Conservation (phyloP, 2,888 invertebrate species). For the Pollenia amentaria region DNA sequence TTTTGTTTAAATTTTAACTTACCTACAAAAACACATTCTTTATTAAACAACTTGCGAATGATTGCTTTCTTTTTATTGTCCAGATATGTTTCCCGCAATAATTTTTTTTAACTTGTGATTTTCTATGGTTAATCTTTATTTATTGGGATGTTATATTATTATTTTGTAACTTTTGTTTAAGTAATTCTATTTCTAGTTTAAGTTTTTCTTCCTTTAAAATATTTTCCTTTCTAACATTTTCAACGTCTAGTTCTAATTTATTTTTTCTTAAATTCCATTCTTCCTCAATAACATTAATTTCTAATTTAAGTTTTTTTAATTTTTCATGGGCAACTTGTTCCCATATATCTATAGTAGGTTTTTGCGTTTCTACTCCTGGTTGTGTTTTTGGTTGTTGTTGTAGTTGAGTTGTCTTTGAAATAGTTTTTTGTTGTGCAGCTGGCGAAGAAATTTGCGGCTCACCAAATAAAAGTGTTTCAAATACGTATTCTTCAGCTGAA, state of each 20-base stretch:
- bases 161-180: conserved; percentile 50
- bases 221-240: conserved; percentile 49
- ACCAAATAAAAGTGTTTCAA: conserved; percentile 52
- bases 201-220: conserved; percentile 52
- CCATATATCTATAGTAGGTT: conserved; percentile 46
- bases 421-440: not conserved
- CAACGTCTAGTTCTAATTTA: conserved; percentile 57
- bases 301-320: conserved; percentile 55
- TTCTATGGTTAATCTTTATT: too few relatives aligned
- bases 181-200: conserved; percentile 54
- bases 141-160: not conserved
- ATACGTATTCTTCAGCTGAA: conserved; percentile 62
- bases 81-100: too few relatives aligned
- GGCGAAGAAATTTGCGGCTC: conserved; percentile 3
- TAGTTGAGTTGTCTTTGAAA: conserved; percentile 8
- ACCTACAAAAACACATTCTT: too few relatives aligned
- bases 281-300: conserved; percentile 55
- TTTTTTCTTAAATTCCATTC: conserved; percentile 55
- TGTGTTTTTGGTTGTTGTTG: not conserved
- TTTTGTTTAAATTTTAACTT: too few relatives aligned
- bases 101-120: too few relatives aligned
- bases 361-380: conserved; percentile 2
- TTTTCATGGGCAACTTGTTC: conserved; percentile 60
- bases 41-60: too few relatives aligned
- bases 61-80: too few relatives aligned